Percentiles rank a stretch among this genome's conserved stretches.
These are phyloP conservation scores for Solenodon paradoxus DNA, from an alignment of 2,113 vertebrate genomes.

Conservation along the genomic window DNA sequence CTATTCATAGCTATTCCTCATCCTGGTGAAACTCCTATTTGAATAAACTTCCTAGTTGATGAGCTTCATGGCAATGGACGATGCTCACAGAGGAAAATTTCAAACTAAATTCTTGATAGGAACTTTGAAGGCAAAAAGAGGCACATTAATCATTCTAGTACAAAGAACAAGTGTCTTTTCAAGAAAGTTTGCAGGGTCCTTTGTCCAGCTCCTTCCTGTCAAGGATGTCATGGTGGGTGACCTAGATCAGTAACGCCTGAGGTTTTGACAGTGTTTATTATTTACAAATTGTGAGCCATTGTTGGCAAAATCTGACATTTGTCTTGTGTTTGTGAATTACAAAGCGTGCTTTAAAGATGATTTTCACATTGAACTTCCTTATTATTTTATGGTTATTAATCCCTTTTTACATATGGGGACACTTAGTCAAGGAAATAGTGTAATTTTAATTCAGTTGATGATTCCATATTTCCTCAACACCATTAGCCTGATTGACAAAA, in stretches of 20 bases:
- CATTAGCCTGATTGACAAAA: background rate
- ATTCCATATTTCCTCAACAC: background rate
- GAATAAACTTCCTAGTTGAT: background rate
- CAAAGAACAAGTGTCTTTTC: background rate
- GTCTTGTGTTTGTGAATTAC: background rate
- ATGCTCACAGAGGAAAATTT: background rate
- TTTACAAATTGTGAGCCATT: background rate
- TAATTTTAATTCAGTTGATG: background rate
- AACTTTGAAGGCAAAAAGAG: constrained; percentile 15
- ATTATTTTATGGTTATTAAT: background rate
- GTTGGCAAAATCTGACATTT: background rate
- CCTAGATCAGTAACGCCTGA: background rate
- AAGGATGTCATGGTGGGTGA: background rate
- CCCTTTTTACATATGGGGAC: background rate
- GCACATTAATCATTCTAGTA: background rate
- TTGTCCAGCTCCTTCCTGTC: background rate
- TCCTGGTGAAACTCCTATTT: background rate
- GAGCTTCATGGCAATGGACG: background rate
- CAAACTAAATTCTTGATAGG: background rate
- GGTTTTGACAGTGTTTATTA: background rate
- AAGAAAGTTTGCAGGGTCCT: background rate
- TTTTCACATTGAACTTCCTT: background rate
- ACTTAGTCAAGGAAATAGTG: background rate
- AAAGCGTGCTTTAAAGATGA: background rate
- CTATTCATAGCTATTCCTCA: background rate